Conservation (phyloP, 2,888 invertebrate species). For the Ditula angustiorana region DNA sequence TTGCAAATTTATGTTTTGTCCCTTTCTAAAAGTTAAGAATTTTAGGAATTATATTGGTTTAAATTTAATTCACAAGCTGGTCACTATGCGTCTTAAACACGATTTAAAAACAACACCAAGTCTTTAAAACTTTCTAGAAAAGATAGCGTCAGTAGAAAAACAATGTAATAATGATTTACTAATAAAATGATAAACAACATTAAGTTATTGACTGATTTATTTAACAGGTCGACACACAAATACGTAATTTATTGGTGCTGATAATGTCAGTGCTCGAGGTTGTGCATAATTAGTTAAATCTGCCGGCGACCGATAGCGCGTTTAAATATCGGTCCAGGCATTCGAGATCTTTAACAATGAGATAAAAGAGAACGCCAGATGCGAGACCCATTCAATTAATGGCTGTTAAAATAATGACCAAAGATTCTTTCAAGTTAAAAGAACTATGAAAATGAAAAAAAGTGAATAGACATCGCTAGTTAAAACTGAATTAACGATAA, state of each 20-base stretch:
- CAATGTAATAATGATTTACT: neutral
- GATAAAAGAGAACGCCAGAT: constrained; percentile 33
- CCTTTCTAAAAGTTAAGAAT: too few relatives aligned
- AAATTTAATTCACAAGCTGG: too few relatives aligned
- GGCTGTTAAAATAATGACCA: constrained; percentile 46
- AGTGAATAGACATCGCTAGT: constrained; percentile 46
- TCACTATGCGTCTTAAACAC: too few relatives aligned
- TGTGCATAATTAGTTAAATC: constrained; percentile 71
- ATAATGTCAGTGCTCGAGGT: constrained; percentile 69
- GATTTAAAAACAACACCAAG: too few relatives aligned
- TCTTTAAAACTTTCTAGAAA: too few relatives aligned
- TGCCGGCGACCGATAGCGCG: constrained; percentile 59
- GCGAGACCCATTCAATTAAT: constrained; percentile 36
- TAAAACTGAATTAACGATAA: constrained; percentile 64
- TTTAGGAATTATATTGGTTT: too few relatives aligned
- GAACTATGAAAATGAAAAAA: constrained; percentile 44
- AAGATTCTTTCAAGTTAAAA: constrained; percentile 40
- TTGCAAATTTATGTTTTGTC: too few relatives aligned
- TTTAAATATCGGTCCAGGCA: constrained; percentile 52
- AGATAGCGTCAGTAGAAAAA: too few relatives aligned
- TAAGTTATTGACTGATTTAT: constrained; percentile 57
- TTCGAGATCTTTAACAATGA: constrained; percentile 42
- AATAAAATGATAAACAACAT: constrained; percentile 12
- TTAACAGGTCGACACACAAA: constrained; percentile 61
- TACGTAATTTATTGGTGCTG: constrained; percentile 69